phyloP scores from a whole-genome alignment of 2,888 invertebrate species.

The Drosophila aldrichi region DNA sequence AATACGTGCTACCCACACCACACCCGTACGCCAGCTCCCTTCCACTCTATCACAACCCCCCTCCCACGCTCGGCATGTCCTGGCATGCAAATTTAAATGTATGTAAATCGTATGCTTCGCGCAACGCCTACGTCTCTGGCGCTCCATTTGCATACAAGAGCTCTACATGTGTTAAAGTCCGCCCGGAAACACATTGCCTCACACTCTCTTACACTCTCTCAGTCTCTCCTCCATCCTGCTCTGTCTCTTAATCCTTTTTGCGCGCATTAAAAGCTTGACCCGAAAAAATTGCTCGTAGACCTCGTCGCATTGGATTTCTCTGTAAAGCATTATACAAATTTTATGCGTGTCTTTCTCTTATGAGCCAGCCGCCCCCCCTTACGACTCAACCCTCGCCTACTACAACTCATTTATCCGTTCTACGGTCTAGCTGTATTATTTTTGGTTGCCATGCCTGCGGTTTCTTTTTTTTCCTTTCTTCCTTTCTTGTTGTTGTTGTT shows the following conservation, averaged over 20 bases:
- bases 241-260: slow-evolving; percentile 66
- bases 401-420: background rate
- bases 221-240: background rate
- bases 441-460: slow-evolving; percentile 61
- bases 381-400: background rate
- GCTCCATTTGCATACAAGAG: slow-evolving; percentile 61
- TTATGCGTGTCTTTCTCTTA: slow-evolving; percentile 38
- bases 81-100: slow-evolving; percentile 70
- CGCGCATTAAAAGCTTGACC: slow-evolving; percentile 71
- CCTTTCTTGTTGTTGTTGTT: slow-evolving; percentile 15
- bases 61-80: slow-evolving; percentile 20
- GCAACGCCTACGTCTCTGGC: slow-evolving; percentile 48
- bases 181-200: slow-evolving; percentile 9
- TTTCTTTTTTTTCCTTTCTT: slow-evolving; percentile 27
- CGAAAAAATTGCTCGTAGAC: slow-evolving; percentile 53
- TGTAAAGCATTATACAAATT: slow-evolving; percentile 66
- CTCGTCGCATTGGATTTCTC: slow-evolving; percentile 47
- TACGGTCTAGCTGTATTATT: slow-evolving; percentile 45
- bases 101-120: slow-evolving; percentile 72
- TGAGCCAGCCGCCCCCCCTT: background rate
- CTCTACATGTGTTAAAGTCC: slow-evolving; percentile 58
- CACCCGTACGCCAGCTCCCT: background rate
- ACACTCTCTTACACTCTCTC: background rate
- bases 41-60: background rate
- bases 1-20: slow-evolving; percentile 58